These are phyloP conservation scores for Sternarchorhynchus goeldii DNA, from an alignment of 2,797 vertebrate genomes.

Conservation along the genomic window DNA sequence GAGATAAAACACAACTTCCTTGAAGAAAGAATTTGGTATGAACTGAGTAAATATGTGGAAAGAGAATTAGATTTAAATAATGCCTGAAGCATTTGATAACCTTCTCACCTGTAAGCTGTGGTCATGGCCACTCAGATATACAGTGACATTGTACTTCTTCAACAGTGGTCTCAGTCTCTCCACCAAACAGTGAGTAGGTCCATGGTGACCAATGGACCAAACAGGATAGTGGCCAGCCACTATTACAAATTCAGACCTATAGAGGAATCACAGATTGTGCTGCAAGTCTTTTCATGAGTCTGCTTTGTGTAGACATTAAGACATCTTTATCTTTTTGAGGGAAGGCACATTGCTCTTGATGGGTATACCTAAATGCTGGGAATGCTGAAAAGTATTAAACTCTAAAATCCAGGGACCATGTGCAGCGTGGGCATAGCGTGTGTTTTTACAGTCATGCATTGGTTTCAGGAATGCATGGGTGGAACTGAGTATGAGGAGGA, in stretches of 20 bases:
- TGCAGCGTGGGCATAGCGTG: not conserved
- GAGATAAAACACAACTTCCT: not conserved
- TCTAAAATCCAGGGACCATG: not conserved
- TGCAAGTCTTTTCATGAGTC: too few relatives aligned
- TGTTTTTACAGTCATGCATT: conserved; percentile 27
- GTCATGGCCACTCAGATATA: conserved; percentile 71
- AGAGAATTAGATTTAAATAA: not conserved
- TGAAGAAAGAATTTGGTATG: not conserved
- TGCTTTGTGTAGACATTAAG: not conserved
- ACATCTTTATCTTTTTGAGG: not conserved
- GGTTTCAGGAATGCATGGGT: conserved; percentile 39
- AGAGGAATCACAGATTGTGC: not conserved
- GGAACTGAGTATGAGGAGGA: conserved; percentile 29
- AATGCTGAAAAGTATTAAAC: not conserved
- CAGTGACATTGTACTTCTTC: conserved; percentile 67
- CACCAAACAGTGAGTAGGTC: conserved; percentile 69
- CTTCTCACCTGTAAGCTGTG: conserved; percentile 70
- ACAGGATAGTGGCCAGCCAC: conserved; percentile 75
- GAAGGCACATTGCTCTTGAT: not conserved
- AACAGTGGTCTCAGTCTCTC: conserved; percentile 67
- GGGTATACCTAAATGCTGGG: not conserved
- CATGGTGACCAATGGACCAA: conserved; percentile 75
- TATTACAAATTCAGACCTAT: conserved; percentile 70
- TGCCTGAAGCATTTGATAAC: not conserved
- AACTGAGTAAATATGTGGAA: not conserved